Base-by-base conservation (phyloP, 1,140 invertebrate species). In the Drosophila guanche region DNA sequence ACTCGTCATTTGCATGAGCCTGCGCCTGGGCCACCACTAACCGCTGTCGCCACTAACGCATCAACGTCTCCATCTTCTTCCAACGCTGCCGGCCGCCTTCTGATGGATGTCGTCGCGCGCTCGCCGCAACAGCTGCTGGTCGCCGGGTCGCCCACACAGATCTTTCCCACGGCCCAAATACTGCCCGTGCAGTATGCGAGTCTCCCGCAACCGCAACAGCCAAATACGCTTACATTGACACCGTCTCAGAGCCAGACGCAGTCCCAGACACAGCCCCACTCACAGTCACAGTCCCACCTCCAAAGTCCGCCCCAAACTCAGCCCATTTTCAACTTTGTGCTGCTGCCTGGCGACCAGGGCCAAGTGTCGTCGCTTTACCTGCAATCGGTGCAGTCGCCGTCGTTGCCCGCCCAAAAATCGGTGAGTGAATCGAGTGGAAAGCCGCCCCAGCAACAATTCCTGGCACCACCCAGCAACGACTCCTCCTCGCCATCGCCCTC, bases 161-260 rank as follows among this genome's bases (percentile, higher is more conserved):
- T 91, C 50, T 91, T 91, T 77, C 91, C 91, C 63, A 83, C 76
- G 68, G 80, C 90, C 47, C 90, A 91, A 78, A 91, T 91, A 61
- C 60, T 91, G 55, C 91, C 91, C 5, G 91, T 91, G 29, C 91
- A 91, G 62, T 91, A 91, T 72, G 69, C 83, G 10, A 88, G 79
- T 25, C 57, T 91, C 52, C 91, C 91, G 50, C 89, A 90, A 51
- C 90, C 90, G 33, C 91, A 91, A 62, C 90, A 91, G 65, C 81
- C 89, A 33, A 90, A 90, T 53, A 89, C 86, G 50, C 68, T 90
- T n/a, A 76, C 60, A 42, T 53, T 89, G 14, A 68, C 50, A 1
- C 25, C 52, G 12, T 42, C 57, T 4, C 43, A n/a, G 27, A 55
- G 12, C 27, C 37, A 50, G 5, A 55, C 58, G 10, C 48, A 48